These are phyloP conservation scores for Sebastes goodei DNA, from an alignment of 2,797 vertebrate species.

Conservation along the genomic window DNA sequence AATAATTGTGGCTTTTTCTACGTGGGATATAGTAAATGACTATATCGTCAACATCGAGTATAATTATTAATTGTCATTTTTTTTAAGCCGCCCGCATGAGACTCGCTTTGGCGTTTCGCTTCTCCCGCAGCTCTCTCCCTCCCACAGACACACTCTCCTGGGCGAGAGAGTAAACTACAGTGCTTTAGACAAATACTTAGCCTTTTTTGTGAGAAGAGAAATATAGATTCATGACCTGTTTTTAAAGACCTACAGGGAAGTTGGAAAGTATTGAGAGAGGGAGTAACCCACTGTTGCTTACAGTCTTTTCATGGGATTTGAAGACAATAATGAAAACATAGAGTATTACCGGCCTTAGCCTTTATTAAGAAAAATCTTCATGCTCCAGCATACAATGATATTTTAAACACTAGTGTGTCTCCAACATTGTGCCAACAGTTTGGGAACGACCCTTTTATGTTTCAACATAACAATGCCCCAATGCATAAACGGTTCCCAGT, in stretches of 20 bases:
- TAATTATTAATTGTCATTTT: accelerated
- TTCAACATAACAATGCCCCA: not conserved
- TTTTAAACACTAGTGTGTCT: no score
- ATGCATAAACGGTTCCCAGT: not conserved
- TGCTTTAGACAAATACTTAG: no score
- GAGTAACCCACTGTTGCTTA: not conserved
- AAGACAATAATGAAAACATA: not conserved
- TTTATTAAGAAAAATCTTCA: no score
- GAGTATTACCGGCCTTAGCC: not conserved
- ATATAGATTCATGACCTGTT: not conserved
- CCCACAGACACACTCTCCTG: no score
- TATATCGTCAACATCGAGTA: no score
- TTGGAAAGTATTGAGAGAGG: not conserved
- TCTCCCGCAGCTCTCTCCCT: no score
- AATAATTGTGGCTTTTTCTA: not conserved
- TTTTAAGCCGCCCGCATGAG: no score
- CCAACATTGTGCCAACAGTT: not conserved
- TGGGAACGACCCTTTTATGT: not conserved
- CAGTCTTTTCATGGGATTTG: not conserved
- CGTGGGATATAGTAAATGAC: no score
- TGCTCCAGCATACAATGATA: no score
- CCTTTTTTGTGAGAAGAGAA: not conserved
- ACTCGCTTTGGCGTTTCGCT: no score
- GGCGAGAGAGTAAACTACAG: no score
- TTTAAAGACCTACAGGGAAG: no score